These are phyloP conservation scores for Mesocricetus auratus DNA, from an alignment of 2,113 vertebrate genomes.

Conservation along the genomic window DNA sequence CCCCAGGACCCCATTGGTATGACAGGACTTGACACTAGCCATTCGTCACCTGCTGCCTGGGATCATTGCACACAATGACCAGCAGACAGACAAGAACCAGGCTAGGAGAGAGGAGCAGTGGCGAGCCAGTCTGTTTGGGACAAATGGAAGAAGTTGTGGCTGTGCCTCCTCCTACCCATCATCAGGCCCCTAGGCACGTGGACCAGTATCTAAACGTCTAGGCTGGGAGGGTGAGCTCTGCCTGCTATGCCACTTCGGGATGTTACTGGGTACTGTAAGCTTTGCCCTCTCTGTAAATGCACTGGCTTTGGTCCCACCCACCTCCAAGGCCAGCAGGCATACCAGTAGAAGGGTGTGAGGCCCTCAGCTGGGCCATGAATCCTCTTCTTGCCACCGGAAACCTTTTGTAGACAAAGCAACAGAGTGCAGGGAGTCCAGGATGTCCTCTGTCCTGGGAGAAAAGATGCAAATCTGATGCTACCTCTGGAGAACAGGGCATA, in stretches of 20 bases:
- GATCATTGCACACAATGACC: conserved; percentile 77
- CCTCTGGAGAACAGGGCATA: neutral
- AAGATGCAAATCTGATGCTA: neutral
- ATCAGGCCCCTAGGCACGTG: fast-evolving
- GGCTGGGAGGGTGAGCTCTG: neutral
- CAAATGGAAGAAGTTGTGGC: fast-evolving
- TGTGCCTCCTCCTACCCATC: fast-evolving
- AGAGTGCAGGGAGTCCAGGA: neutral
- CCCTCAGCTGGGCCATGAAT: neutral
- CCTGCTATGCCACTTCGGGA: neutral
- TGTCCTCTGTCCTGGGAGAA: neutral
- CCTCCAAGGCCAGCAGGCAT: neutral
- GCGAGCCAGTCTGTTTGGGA: fast-evolving
- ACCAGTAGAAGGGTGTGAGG: neutral
- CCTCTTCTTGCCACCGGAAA: neutral
- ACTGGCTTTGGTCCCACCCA: neutral
- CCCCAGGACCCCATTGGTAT: conserved; percentile 90
- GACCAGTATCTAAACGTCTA: neutral
- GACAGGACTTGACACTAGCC: conserved; percentile 95
- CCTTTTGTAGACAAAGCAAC: neutral
- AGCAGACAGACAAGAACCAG: conserved; percentile 67
- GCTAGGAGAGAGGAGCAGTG: neutral
- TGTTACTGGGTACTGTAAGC: too few relatives aligned
- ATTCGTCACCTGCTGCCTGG: conserved; percentile 95
- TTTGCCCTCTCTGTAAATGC: neutral